Conservation (phyloP, 2,113 vertebrate genomes). For the Ceyx margarethae region DNA sequence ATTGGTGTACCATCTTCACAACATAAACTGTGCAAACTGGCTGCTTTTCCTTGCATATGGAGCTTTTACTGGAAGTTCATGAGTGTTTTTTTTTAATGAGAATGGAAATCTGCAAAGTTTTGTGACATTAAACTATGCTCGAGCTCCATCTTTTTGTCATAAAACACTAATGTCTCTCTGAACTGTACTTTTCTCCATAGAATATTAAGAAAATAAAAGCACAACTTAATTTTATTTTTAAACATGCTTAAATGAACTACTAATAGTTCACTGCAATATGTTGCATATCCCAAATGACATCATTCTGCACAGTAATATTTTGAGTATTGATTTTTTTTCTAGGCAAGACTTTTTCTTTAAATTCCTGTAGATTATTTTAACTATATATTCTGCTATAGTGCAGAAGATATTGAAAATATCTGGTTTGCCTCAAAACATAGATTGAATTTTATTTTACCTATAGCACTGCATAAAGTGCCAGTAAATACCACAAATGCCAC, state of each 20-base stretch:
- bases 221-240: neutral
- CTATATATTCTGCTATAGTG: neutral
- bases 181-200: neutral
- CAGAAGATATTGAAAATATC: neutral
- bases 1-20: neutral
- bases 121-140: neutral
- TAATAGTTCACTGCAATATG: neutral
- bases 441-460: neutral
- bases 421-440: neutral
- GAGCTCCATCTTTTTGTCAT: neutral
- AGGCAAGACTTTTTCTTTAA: neutral
- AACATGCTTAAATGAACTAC: neutral
- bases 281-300: neutral
- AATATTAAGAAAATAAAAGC: neutral
- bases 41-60: neutral
- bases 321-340: neutral
- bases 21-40: neutral
- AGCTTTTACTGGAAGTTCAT: constrained; percentile 32
- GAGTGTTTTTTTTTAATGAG: constrained; percentile 24
- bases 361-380: neutral
- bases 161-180: neutral
- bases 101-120: neutral
- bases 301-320: neutral
- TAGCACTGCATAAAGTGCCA: neutral
- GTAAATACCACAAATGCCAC: neutral